Conservation (phyloP, 2,113 vertebrate genomes). For the Campylomormyrus numenius region DNA sequence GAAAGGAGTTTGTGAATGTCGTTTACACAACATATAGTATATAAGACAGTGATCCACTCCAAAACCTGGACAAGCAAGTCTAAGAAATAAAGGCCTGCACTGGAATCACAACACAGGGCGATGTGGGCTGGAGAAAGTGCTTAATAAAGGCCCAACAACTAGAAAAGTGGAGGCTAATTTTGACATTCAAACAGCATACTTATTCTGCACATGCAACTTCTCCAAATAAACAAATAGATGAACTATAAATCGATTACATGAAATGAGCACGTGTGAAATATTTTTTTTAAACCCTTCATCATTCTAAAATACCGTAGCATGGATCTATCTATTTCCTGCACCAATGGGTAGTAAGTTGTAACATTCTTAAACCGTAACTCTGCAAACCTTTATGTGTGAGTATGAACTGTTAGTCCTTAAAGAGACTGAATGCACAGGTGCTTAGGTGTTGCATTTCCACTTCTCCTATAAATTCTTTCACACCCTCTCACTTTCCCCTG, state of each 20-base stretch:
- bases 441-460: not conserved
- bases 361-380: not conserved
- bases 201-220: not conserved
- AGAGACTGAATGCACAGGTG: not conserved
- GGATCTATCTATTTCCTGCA: not conserved
- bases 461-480: constrained; percentile 28
- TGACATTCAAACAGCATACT: not conserved
- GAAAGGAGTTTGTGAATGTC: not conserved
- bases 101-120: not conserved
- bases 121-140: not conserved
- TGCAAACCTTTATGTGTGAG: not conserved
- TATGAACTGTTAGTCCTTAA: not conserved
- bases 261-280: not conserved
- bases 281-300: not conserved
- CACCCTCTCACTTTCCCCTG: constrained; percentile 22
- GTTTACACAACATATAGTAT: not conserved
- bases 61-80: not conserved
- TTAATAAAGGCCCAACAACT: not conserved
- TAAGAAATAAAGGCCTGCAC: not conserved
- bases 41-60: not conserved
- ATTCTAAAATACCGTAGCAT: not conserved
- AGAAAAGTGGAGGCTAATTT: not conserved
- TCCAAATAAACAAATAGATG: not conserved
- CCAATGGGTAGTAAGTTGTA: not conserved
- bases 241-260: not conserved